Conservation (phyloP, 2,113 vertebrate genomes). For the Syrmaticus mikado region DNA sequence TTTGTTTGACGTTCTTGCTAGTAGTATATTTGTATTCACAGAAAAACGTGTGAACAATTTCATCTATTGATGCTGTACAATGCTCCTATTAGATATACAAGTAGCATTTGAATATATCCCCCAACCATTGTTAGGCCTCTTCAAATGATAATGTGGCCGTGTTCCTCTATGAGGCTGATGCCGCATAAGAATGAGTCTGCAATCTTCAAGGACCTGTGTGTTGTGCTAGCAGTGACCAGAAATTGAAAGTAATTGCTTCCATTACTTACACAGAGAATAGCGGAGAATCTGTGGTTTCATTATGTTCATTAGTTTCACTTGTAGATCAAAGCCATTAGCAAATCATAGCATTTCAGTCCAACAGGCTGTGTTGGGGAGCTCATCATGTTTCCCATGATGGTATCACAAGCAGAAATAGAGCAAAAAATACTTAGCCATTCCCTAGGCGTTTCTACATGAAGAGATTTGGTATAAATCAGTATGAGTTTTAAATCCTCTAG, state of each 20-base stretch:
- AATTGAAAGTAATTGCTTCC: constrained; percentile 37
- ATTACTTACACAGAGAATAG: constrained; percentile 41
- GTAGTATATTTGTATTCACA: constrained; percentile 70
- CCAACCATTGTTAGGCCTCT: constrained; percentile 63
- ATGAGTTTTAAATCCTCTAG: neutral
- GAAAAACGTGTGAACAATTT: constrained; percentile 68
- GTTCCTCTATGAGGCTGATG: constrained; percentile 43
- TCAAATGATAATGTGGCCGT: constrained; percentile 63
- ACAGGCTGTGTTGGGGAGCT: neutral
- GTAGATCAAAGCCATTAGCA: neutral
- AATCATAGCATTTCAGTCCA: neutral
- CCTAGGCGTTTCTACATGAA: neutral
- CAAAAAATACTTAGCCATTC: neutral
- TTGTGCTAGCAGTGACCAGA: constrained; percentile 53
- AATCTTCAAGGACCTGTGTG: constrained; percentile 49
- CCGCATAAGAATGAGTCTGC: constrained; percentile 61
- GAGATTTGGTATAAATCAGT: neutral
- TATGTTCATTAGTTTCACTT: constrained; percentile 35
- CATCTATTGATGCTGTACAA: constrained; percentile 67
- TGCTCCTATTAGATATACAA: constrained; percentile 69
- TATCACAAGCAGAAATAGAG: neutral
- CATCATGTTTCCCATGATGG: fast-evolving
- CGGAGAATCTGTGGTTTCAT: constrained; percentile 4
- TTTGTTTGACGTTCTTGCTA: constrained; percentile 66
- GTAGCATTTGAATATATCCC: constrained; percentile 65